phyloP scores from a whole-genome alignment of 2,888 invertebrate genomes.

The Holacanthella duospinosa region DNA sequence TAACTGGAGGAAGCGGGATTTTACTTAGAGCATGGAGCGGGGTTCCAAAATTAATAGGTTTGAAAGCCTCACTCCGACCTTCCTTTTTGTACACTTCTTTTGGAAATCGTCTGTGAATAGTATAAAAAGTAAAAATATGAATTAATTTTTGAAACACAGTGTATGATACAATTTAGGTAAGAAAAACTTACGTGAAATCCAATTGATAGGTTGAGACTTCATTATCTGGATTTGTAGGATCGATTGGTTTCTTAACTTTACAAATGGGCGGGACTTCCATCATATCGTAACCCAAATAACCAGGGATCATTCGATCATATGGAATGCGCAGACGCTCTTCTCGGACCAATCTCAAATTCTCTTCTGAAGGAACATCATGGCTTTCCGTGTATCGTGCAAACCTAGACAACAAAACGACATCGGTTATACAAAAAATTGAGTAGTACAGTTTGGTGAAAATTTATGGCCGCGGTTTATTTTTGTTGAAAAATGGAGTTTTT shows the following conservation, averaged over 20 bases:
- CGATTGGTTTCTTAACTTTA: slow-evolving; percentile 29
- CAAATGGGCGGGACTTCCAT: slow-evolving; percentile 31
- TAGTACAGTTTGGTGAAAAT: no score
- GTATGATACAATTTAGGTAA: no score
- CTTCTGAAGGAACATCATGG: slow-evolving; percentile 20
- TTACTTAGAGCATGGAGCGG: slow-evolving; percentile 23
- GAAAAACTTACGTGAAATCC: slow-evolving; percentile 21
- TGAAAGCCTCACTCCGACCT: slow-evolving; percentile 10
- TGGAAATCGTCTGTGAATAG: slow-evolving; percentile 19
- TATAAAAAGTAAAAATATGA: neutral
- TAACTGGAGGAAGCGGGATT: slow-evolving; percentile 23
- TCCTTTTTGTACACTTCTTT: slow-evolving; percentile 24
- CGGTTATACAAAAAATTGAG: no score
- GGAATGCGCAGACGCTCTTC: slow-evolving; percentile 28
- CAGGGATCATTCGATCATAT: slow-evolving; percentile 32
- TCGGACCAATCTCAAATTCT: slow-evolving; percentile 28
- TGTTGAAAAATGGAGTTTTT: no score
- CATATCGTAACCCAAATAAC: slow-evolving; percentile 25
- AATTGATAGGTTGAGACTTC: slow-evolving; percentile 25
- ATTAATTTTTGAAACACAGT: neutral
- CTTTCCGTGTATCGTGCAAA: slow-evolving; percentile 24
- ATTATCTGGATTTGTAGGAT: slow-evolving; percentile 27
- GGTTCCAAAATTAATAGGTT: slow-evolving; percentile 21
- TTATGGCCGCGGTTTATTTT: no score
- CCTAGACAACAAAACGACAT: no score